Evolutionary conservation across 2,888 invertebrate species (phyloP).

Genomic region (Athripsodes cinereus): DNA sequence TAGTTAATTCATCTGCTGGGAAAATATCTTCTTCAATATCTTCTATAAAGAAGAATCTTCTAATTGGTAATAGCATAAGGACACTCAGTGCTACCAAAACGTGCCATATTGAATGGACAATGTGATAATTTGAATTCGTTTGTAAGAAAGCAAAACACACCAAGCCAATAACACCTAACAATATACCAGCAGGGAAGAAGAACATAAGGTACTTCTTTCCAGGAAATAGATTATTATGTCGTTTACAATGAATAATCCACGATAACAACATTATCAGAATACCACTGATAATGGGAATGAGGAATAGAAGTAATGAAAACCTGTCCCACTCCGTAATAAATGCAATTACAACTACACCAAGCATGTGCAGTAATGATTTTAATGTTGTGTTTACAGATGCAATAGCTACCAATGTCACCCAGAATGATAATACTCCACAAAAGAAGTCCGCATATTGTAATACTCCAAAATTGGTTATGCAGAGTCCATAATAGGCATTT

Average conservation of each 20-base stretch:
- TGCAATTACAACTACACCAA: conserved; percentile 72
- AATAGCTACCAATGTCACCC: conserved; percentile 84
- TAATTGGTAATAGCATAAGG: conserved; percentile 69
- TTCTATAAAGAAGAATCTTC: conserved; percentile 43
- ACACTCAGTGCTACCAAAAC: conserved; percentile 75
- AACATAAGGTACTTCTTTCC: conserved; percentile 55
- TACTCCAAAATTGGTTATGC: conserved; percentile 67
- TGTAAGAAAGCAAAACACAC: conserved; percentile 79
- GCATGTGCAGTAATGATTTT: conserved; percentile 61
- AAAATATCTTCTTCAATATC: too few relatives aligned
- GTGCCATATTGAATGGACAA: conserved; percentile 86
- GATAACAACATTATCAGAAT: conserved; percentile 58
- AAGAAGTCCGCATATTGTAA: conserved; percentile 86
- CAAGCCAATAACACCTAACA: conserved; percentile 64
- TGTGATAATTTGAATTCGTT: conserved; percentile 81
- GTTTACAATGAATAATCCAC: conserved; percentile 66
- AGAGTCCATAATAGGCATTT: conserved; percentile 67
- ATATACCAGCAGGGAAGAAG: conserved; percentile 61
- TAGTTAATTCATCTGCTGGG: too few relatives aligned
- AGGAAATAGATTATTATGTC: conserved; percentile 53
- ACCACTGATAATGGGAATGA: conserved; percentile 67
- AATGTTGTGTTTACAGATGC: conserved; percentile 59
- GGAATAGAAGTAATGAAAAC: conserved; percentile 71
- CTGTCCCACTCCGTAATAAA: conserved; percentile 76
- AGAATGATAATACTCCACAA: conserved; percentile 78